Percentiles rank a stretch among this genome's conserved stretches.
Evolutionary conservation across 1,140 invertebrate species (phyloP).

Genomic region (Leptopilina clavipes): DNA sequence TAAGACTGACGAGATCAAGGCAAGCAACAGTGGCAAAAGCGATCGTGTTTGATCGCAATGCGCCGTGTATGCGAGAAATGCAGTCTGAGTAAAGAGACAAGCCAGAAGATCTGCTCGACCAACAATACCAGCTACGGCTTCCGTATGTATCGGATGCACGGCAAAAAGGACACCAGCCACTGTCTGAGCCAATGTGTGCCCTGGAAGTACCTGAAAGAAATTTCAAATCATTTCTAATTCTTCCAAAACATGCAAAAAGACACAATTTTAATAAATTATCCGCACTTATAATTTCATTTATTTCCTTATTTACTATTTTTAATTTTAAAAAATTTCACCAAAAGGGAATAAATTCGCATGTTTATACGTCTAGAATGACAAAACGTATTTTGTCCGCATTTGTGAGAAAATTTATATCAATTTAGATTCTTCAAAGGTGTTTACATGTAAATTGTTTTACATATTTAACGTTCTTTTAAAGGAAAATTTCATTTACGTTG

Average conservation of each 20-base stretch:
- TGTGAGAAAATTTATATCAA: background rate
- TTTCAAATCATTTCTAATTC: too few relatives aligned
- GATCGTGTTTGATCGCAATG: constrained; percentile 72
- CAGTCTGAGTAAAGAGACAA: constrained; percentile 91
- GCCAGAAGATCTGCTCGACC: constrained; percentile 95
- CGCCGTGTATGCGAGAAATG: constrained; percentile 87
- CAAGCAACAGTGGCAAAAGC: constrained; percentile 65
- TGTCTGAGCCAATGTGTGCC: constrained; percentile 80
- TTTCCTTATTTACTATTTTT: too few relatives aligned
- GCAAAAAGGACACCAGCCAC: constrained; percentile 93
- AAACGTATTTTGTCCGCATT: background rate
- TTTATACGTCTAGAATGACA: background rate
- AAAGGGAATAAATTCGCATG: too few relatives aligned
- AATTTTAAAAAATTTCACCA: too few relatives aligned
- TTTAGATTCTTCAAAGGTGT: background rate
- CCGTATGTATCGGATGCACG: constrained; percentile 96
- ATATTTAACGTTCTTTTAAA: constrained; percentile 10
- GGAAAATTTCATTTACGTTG: constrained; percentile 31
- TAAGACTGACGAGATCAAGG: constrained; percentile 67
- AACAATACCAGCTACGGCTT: constrained; percentile 97
- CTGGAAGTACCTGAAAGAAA: constrained; percentile 74
- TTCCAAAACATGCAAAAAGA: too few relatives aligned
- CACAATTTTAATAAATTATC: too few relatives aligned
- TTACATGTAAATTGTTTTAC: constrained; percentile 5
- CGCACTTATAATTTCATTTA: too few relatives aligned